These are phyloP conservation scores for Phylloscopus trochiloides DNA, from an alignment of 2,113 vertebrate species.

Conservation along the genomic window DNA sequence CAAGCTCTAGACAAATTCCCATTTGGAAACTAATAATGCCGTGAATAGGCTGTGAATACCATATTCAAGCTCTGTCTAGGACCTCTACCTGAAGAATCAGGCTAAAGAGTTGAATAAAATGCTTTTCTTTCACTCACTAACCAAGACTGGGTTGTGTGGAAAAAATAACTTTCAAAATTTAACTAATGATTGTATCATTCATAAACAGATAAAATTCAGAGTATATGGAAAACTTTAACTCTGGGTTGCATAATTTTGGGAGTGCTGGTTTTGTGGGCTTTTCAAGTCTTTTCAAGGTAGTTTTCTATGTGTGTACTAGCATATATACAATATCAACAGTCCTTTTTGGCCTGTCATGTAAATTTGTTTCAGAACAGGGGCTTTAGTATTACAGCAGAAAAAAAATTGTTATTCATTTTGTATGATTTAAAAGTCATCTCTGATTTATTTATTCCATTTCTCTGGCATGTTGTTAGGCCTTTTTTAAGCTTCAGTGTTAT, in stretches of 20 bases:
- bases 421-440: constrained; percentile 14
- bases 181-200: neutral
- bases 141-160: neutral
- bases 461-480: neutral
- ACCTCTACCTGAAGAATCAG: neutral
- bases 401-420: neutral
- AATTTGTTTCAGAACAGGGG: neutral
- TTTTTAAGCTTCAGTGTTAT: neutral
- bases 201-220: neutral
- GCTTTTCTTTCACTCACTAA: neutral
- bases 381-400: neutral
- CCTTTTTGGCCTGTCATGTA: neutral
- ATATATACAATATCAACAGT: neutral
- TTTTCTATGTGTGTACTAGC: neutral
- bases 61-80: neutral
- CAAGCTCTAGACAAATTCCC: neutral
- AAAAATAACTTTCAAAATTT: neutral
- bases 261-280: neutral
- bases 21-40: neutral
- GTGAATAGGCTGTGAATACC: neutral
- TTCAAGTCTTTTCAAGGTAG: neutral
- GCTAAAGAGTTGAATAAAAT: neutral
- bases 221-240: neutral
- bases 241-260: neutral
- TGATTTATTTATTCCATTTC: constrained; percentile 2